Conservation (phyloP, 1,140 invertebrate genomes). For the Pararge aegeria region DNA sequence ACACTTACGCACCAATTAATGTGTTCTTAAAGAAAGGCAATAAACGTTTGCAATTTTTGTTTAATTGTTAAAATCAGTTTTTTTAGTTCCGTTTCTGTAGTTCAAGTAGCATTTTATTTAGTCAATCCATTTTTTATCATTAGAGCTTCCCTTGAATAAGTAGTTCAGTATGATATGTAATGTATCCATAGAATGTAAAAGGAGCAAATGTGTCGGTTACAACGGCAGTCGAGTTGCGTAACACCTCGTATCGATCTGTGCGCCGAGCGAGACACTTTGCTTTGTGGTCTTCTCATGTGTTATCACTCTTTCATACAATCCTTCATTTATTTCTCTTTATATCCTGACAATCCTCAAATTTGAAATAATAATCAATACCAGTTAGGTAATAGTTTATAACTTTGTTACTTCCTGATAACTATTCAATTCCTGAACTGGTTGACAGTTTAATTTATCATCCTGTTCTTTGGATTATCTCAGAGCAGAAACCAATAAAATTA, state of each 20-base stretch:
- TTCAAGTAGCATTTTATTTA: neutral
- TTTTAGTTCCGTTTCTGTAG: neutral
- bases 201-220: slow-evolving; percentile 43
- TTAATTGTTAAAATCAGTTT: neutral
- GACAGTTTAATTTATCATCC: no score
- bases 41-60: neutral
- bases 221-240: slow-evolving; percentile 70
- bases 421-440: no score
- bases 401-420: neutral
- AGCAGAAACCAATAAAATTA: no score
- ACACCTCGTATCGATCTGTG: slow-evolving; percentile 70
- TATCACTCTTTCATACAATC: slow-evolving; percentile 10
- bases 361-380: neutral
- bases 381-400: no score
- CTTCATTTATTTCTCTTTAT: neutral
- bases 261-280: slow-evolving; percentile 51
- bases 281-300: slow-evolving; percentile 44
- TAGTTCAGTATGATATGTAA: neutral
- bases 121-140: neutral
- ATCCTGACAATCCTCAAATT: neutral
- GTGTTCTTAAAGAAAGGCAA: neutral
- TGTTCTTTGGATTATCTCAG: no score
- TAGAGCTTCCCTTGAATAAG: neutral
- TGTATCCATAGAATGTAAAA: slow-evolving; percentile 30
- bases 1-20: slow-evolving; percentile 32